phyloP scores from a whole-genome alignment of 2,113 vertebrate species.

The Phycodurus eques region DNA sequence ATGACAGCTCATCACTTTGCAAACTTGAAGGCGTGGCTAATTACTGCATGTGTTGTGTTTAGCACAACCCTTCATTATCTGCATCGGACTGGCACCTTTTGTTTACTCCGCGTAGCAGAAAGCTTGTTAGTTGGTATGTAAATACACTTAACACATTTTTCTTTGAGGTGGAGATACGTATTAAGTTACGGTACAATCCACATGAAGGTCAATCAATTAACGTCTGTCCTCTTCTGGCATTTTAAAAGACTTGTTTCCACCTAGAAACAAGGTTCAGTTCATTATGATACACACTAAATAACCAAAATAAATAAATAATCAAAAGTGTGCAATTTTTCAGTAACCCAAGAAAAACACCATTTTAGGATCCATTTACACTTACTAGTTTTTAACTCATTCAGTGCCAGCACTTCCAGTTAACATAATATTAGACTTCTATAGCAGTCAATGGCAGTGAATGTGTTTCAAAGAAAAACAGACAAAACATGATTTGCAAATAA shows the following conservation, averaged over 20 bases:
- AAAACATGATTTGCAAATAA: no score
- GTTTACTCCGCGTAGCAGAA: conserved; percentile 2
- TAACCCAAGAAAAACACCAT: background rate
- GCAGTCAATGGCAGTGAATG: no score
- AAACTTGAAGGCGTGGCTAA: conserved; percentile 34
- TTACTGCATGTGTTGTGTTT: background rate
- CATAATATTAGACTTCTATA: no score
- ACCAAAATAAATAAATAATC: background rate
- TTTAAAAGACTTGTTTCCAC: background rate
- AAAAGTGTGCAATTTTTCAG: background rate
- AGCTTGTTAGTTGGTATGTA: background rate
- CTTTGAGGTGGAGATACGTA: background rate
- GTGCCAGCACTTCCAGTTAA: no score
- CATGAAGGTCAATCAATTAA: background rate
- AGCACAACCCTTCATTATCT: background rate
- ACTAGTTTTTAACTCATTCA: no score
- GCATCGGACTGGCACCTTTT: background rate
- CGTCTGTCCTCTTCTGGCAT: background rate
- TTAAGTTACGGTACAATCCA: background rate
- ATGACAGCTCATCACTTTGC: conserved; percentile 28
- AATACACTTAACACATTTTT: background rate
- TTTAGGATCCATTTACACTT: no score
- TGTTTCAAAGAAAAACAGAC: no score
- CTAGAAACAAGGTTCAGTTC: background rate
- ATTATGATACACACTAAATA: background rate